Percentiles rank a stretch among this genome's conserved stretches.
Evolutionary conservation across 2,888 invertebrate genomes (phyloP).

Genomic region (Apamea crenata): DNA sequence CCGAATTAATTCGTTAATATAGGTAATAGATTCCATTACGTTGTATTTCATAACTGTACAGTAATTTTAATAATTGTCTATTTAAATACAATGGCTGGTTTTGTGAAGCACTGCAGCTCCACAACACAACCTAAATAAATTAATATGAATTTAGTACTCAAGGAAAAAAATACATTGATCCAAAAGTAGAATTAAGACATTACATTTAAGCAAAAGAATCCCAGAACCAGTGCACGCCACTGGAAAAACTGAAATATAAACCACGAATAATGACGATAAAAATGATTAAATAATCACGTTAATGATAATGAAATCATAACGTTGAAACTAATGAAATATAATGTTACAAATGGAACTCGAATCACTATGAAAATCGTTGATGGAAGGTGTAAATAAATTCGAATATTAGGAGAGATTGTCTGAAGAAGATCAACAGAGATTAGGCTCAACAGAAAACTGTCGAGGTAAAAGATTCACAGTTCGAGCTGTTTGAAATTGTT

Average conservation of each 20-base stretch:
- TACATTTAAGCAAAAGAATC: constrained; percentile 68
- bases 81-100: constrained; percentile 5
- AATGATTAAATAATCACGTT: background rate
- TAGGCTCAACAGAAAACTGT: constrained; percentile 56
- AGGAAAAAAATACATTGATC: constrained; percentile 65
- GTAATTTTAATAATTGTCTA: constrained; percentile 33
- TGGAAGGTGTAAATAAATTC: constrained; percentile 67
- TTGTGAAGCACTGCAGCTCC: constrained; percentile 1
- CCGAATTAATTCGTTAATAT: constrained; percentile 12
- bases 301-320: constrained; percentile 46
- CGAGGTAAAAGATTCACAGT: constrained; percentile 61
- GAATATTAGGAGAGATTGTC: constrained; percentile 59
- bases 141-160: constrained; percentile 58
- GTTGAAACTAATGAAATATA: constrained; percentile 54
- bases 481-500: background rate
- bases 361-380: constrained; percentile 61
- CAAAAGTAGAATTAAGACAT: constrained; percentile 69
- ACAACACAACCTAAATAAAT: constrained; percentile 32
- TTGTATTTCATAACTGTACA: constrained; percentile 26
- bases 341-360: constrained; percentile 59
- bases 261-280: constrained; percentile 58
- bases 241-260: constrained; percentile 62
- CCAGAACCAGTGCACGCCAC: constrained; percentile 66
- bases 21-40: constrained; percentile 22
- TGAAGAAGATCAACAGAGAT: constrained; percentile 54